phyloP scores from a whole-genome alignment of 2,888 invertebrate genomes.

The Pristionchus japonicus region DNA sequence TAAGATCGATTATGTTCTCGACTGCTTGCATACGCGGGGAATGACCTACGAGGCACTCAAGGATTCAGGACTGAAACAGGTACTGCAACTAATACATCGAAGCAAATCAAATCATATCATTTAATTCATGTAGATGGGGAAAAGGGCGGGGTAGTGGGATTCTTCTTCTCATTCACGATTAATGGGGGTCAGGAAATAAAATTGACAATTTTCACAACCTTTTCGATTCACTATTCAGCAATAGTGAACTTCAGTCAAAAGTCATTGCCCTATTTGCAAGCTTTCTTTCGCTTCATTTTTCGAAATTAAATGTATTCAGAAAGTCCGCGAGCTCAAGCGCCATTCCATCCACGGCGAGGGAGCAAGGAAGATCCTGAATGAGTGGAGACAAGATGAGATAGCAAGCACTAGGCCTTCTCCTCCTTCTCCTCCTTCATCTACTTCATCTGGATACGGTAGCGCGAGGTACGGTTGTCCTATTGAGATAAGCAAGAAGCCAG shows the following conservation, averaged over 20 bases:
- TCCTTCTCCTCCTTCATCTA: background rate
- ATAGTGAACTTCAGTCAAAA: no score
- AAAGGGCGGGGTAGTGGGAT: no score
- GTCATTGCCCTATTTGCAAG: no score
- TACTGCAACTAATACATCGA: background rate
- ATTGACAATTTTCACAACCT: no score
- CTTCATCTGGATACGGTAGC: background rate
- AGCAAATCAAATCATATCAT: background rate
- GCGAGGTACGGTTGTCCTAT: background rate
- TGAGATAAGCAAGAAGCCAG: no score
- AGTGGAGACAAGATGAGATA: background rate
- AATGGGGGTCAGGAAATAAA: no score
- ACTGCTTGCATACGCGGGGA: background rate
- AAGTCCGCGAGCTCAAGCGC: background rate
- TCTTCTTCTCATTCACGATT: no score
- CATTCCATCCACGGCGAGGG: background rate
- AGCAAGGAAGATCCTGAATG: background rate
- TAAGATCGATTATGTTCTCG: background rate
- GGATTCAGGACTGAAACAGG: background rate
- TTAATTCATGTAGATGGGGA: no score
- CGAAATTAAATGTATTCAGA: background rate
- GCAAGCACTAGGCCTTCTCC: background rate
- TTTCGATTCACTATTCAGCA: no score
- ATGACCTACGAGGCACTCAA: background rate
- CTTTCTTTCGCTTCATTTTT: no score